A percentile compares a stretch with the other conserved stretches of the same genome.
Evolutionary conservation across 2,113 vertebrate species (phyloP).

Genomic region (Saiga tatarica): DNA sequence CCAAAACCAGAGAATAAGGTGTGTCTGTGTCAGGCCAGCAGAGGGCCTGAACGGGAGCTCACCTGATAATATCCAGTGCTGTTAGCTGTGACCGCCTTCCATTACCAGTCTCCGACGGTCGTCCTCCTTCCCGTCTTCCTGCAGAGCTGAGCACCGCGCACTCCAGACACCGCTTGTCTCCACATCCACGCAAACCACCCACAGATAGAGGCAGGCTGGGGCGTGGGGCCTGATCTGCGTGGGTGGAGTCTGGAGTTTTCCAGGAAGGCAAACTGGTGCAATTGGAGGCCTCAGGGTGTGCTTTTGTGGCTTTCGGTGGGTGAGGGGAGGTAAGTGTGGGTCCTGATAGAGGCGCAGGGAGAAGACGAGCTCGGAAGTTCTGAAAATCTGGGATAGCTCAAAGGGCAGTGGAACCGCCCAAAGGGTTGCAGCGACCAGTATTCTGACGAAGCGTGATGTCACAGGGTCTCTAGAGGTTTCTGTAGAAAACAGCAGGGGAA

Average conservation of each 20-base stretch:
- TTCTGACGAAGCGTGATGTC: background rate
- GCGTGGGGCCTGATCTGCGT: background rate
- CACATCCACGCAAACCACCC: background rate
- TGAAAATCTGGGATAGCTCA: background rate
- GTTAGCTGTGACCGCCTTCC: background rate
- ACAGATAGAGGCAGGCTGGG: background rate
- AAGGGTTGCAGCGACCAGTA: background rate
- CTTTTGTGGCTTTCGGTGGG: background rate
- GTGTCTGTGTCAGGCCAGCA: background rate
- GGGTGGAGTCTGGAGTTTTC: background rate
- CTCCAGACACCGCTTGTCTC: background rate
- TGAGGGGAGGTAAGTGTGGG: background rate
- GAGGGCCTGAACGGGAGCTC: background rate
- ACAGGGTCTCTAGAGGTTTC: background rate
- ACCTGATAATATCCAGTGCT: background rate
- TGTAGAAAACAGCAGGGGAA: background rate
- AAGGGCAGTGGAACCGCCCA: background rate
- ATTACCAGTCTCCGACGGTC: background rate
- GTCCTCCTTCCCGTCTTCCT: background rate
- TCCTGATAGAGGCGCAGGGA: background rate
- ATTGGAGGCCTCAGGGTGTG: accelerated
- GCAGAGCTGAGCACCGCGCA: background rate
- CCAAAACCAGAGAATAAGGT: background rate
- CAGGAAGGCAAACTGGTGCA: background rate
- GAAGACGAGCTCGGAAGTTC: background rate